Evolutionary conservation across 2,888 invertebrate species (phyloP).

Genomic region (Nomada flava): DNA sequence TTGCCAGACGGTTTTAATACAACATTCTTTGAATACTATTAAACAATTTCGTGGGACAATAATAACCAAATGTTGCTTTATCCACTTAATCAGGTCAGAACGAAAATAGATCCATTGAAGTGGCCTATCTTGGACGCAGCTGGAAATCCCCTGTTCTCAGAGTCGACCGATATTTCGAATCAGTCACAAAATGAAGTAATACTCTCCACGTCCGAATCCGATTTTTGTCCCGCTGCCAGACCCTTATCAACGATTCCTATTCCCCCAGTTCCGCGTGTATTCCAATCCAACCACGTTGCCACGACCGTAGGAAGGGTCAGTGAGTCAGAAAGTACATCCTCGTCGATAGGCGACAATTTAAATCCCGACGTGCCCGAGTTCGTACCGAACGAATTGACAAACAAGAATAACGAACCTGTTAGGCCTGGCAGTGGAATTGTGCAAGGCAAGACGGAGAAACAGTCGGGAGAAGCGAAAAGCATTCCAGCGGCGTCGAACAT

Average conservation of each 20-base stretch:
- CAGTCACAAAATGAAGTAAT: slow-evolving; percentile 71
- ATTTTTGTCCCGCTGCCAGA: slow-evolving; percentile 86
- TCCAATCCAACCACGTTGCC: slow-evolving; percentile 81
- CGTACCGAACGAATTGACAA: slow-evolving; percentile 86
- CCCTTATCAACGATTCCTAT: slow-evolving; percentile 89
- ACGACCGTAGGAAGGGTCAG: slow-evolving; percentile 66
- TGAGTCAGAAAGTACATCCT: slow-evolving; percentile 76
- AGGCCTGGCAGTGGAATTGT: slow-evolving; percentile 65
- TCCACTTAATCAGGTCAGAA: slow-evolving; percentile 88
- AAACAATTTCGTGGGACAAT: neutral
- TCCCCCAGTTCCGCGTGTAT: slow-evolving; percentile 89
- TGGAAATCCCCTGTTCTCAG: slow-evolving; percentile 67
- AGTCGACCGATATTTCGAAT: slow-evolving; percentile 81
- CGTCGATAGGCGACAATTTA: slow-evolving; percentile 86
- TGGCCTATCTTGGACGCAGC: slow-evolving; percentile 93
- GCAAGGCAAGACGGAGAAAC: slow-evolving; percentile 9
- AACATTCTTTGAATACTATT: neutral
- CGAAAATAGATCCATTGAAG: slow-evolving; percentile 91
- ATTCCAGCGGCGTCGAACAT: slow-evolving; percentile 33
- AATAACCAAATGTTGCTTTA: slow-evolving; percentile 16
- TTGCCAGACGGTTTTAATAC: too few relatives aligned
- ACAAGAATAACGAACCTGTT: slow-evolving; percentile 49
- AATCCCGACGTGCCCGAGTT: slow-evolving; percentile 96
- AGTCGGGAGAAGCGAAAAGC: slow-evolving; percentile 76
- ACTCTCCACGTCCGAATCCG: slow-evolving; percentile 66